phyloP scores from a whole-genome alignment of 2,113 vertebrate species.

The Notarius lentiginosus region DNA sequence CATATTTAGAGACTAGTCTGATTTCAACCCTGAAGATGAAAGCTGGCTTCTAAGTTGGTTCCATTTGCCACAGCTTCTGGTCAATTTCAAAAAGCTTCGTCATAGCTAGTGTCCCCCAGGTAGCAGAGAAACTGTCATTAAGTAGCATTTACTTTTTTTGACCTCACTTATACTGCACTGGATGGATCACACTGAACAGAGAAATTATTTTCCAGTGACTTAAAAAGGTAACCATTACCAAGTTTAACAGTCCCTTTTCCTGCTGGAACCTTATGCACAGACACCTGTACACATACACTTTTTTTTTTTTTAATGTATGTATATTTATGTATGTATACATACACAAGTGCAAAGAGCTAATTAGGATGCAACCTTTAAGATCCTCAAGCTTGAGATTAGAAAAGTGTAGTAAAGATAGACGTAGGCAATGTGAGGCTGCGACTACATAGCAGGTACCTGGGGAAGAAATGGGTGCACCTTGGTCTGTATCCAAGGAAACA shows the following conservation, averaged over 20 bases:
- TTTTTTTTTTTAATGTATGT: no score
- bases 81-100: not conserved
- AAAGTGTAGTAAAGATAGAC: not conserved
- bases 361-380: not conserved
- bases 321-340: not conserved
- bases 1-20: not conserved
- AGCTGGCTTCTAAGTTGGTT: not conserved
- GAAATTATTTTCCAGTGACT: not conserved
- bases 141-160: not conserved
- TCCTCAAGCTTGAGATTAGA: not conserved
- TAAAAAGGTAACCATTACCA: not conserved
- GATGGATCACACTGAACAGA: not conserved
- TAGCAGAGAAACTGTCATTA: not conserved
- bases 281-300: not conserved
- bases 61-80: not conserved
- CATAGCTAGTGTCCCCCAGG: not conserved
- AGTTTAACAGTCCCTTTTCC: not conserved
- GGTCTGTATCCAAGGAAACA: constrained; percentile 61
- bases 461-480: constrained; percentile 47
- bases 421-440: not conserved
- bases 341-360: not conserved
- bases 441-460: constrained; percentile 58
- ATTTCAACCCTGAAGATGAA: not conserved
- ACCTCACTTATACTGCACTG: not conserved
- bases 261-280: not conserved